Evolutionary conservation across 2,113 vertebrate genomes (phyloP), one percentile per base, ranked within the genome.

Genomic region (Microtus oregoni): DNA sequence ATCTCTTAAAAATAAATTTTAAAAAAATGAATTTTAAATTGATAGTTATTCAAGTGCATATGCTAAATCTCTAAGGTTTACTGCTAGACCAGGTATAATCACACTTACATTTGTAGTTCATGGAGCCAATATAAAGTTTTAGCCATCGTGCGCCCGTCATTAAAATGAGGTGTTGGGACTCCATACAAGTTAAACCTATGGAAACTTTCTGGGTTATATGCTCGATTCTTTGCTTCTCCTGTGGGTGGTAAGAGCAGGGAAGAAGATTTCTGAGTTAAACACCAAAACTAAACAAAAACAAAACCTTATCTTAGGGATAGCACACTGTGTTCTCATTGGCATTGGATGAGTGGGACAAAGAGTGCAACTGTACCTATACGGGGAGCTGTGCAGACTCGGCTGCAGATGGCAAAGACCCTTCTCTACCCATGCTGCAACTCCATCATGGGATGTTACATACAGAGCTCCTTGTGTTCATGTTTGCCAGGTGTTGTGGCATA

Each of bases 161-260:
- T 98, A 90, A 91, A 98, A 96, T 99, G 99, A 88, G 99, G 99
- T 0, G 99, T 99, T 94, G 97, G 92, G 47, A 98, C 94, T 93
- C 99, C 99, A 89, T 99, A 99, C 50, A 96, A 91, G 73, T 97
- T 97, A 93, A 98, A 98, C 95, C 98, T 98, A 81, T 97, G 94
- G 65, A 97, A 98, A 68, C 89, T 98, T 52, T 96, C 97, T 4
- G 97, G 95, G 79, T 99, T 97, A 76, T 99, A 99, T 44, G 99
- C 99, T 93, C 99, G 98, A 65, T 99, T 98, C 85, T 99, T 95
- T 93, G 92, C 79, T 94, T 99, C 99, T 47, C 99, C 99, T 99
- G 94, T 30, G 72, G 85, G 19, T 35, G 9, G 32, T 4, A 32
- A 58, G 26, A 28, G 47, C 30, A 38, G 3, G 63, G 52, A 93